These are phyloP conservation scores for Pangasius larnaudii DNA, from an alignment of 2,797 vertebrate species.

Conservation along the genomic window DNA sequence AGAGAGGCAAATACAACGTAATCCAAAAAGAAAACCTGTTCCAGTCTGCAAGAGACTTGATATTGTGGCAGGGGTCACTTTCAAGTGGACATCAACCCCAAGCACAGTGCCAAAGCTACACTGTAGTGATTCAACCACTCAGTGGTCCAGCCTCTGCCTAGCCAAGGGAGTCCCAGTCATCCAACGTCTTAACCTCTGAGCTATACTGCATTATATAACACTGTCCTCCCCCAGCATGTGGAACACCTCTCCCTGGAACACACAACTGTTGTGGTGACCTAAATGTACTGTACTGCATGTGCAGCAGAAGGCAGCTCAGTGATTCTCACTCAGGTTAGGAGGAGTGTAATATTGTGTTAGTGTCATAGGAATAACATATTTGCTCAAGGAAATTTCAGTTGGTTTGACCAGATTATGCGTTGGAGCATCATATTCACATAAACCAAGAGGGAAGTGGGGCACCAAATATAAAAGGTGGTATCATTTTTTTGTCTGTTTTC, in stretches of 20 bases:
- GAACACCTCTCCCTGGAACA: not conserved
- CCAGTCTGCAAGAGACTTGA: not conserved
- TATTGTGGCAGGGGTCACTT: not conserved
- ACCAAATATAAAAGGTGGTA: too few species aligned
- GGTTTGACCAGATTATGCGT: not conserved
- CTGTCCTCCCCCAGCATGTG: not conserved
- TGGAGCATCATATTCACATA: not conserved
- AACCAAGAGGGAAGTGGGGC: too few species aligned
- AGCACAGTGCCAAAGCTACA: not conserved
- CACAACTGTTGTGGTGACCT: not conserved
- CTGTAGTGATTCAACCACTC: not conserved
- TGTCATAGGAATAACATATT: not conserved
- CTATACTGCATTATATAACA: not conserved
- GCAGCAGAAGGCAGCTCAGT: not conserved
- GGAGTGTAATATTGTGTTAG: not conserved
- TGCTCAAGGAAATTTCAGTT: not conserved
- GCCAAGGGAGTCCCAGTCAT: not conserved
- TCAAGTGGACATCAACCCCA: too few species aligned
- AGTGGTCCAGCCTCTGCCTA: not conserved
- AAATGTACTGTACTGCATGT: not conserved
- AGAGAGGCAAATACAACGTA: not conserved
- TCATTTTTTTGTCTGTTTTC: too few species aligned
- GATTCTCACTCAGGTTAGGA: not conserved
- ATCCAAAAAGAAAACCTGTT: not conserved
- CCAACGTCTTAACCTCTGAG: not conserved